Percentiles rank a stretch among this genome's conserved stretches.
Evolutionary conservation across 2,888 invertebrate species (phyloP).

Genomic region (Myathropa florea): DNA sequence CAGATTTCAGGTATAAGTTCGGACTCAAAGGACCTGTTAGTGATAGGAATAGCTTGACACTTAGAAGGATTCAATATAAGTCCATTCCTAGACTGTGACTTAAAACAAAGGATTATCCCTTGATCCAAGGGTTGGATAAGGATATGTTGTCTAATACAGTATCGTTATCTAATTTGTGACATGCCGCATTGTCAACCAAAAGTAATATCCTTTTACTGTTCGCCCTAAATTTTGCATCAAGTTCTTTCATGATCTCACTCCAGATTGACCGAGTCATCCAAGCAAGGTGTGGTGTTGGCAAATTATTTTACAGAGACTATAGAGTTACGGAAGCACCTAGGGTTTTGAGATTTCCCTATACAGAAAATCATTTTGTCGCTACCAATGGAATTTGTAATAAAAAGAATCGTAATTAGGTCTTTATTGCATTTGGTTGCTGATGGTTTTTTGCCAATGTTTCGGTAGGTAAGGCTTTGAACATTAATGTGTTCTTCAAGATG

Average conservation of each 20-base stretch:
- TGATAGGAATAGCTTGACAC: too few relatives aligned
- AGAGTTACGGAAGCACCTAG: conserved; percentile 4
- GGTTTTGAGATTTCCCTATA: conserved; percentile 9
- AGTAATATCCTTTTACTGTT: conserved; percentile 58
- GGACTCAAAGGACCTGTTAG: too few relatives aligned
- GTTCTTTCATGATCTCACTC: conserved; percentile 29
- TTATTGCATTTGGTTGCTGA: background rate
- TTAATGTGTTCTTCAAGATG: conserved; percentile 33
- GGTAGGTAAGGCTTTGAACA: conserved; percentile 45
- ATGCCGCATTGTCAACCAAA: conserved; percentile 56
- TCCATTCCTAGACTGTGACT: too few relatives aligned
- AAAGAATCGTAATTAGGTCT: conserved; percentile 1
- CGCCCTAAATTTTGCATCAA: conserved; percentile 55
- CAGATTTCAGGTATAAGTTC: too few relatives aligned
- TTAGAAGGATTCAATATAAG: too few relatives aligned
- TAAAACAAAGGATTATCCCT: background rate
- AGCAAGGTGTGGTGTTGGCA: conserved; percentile 48
- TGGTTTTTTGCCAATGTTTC: background rate
- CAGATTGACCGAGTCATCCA: conserved; percentile 64
- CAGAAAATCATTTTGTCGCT: conserved; percentile 44
- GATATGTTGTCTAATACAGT: conserved; percentile 26
- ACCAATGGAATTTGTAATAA: conserved; percentile 6
- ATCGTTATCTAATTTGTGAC: conserved; percentile 38
- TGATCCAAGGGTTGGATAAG: background rate
- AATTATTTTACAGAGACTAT: conserved; percentile 40